Base-by-base conservation (phyloP, 2,797 vertebrate species). In the Lycodopsis pacificus region DNA sequence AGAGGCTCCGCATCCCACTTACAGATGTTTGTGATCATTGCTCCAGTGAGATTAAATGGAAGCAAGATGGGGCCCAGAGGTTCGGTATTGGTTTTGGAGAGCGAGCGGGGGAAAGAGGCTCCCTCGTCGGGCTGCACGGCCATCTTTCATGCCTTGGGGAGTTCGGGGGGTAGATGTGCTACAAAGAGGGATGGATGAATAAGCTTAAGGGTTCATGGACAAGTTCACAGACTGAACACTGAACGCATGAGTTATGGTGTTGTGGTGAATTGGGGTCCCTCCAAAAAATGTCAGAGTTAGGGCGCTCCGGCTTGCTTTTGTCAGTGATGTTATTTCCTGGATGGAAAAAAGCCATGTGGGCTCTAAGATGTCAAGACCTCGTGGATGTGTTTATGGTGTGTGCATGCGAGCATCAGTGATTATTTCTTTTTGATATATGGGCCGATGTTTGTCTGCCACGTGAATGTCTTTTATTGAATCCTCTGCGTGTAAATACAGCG, bases 21-120 rank as follows among this genome's bases (percentile, higher is more conserved):
- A 84, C 93, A 94, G 89, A 93, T 94, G 91, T 92, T 93, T 86
- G 79, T 56, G 72, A 91, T 92, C 91, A 89, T 48, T 32, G 68
- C 77, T 83, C 81, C 76, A 64, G 72, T 76, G 84, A 78, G 84
- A 88, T 85, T 71, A 75, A 81, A 83, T 87, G 83, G 83, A 81
- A 76, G 80, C 8, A 66, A 77, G 85, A 88, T 65, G 68, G 87
- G 65, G 80, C 73, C 85, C 86, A 85, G 80, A 68, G 78, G 81
- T 83, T 72, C 78, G 73, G 75, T 81, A 62, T 88, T 90, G 70
- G 65, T 79, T 83, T 93, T 92, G 81, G 91, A 90, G 51, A 8
- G 40, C 3, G 40, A 83, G 69, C 68, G 8, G 44, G 61, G 78
- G 66, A 83, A 83, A 79, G 79, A 82, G 65, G 53, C 80, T 80